These are phyloP conservation scores for Liposcelis brunnea DNA, from an alignment of 2,888 invertebrate genomes.

Conservation along the genomic window DNA sequence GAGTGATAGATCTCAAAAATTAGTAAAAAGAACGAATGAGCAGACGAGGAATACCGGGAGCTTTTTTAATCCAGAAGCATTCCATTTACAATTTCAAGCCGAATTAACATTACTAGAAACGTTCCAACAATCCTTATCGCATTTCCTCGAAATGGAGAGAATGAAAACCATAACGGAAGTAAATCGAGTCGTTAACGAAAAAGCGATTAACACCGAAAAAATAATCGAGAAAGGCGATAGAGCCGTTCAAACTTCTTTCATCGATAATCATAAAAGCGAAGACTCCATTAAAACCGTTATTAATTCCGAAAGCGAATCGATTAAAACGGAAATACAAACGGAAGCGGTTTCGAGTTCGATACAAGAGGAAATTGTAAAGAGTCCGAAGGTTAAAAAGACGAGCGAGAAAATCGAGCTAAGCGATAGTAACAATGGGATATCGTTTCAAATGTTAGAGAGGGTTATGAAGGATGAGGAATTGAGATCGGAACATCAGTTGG, in stretches of 20 bases:
- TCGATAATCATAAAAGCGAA: conserved; percentile 13
- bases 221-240: neutral
- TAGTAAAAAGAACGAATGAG: neutral
- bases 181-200: neutral
- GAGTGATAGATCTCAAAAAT: neutral
- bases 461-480: conserved; percentile 49
- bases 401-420: neutral
- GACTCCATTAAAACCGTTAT: conserved; percentile 12
- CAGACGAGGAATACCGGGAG: neutral
- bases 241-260: neutral
- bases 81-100: conserved; percentile 39
- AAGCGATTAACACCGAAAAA: conserved; percentile 2
- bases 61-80: conserved; percentile 28
- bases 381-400: no score
- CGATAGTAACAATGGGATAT: conserved; percentile 5
- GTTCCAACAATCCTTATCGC: conserved; percentile 38
- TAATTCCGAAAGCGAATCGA: conserved; percentile 4
- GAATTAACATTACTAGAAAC: conserved; percentile 41
- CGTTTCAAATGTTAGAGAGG: conserved; percentile 32
- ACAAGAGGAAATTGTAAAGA: no score
- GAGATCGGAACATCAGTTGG: conserved; percentile 44
- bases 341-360: conserved; percentile 3
- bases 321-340: conserved; percentile 14
- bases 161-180: neutral
- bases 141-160: conserved; percentile 37